A percentile compares a stretch with the other conserved stretches of the same genome.
These are phyloP conservation scores for Acanthosepion lycidas DNA, from an alignment of 2,888 invertebrate species.

Conservation along the genomic window DNA sequence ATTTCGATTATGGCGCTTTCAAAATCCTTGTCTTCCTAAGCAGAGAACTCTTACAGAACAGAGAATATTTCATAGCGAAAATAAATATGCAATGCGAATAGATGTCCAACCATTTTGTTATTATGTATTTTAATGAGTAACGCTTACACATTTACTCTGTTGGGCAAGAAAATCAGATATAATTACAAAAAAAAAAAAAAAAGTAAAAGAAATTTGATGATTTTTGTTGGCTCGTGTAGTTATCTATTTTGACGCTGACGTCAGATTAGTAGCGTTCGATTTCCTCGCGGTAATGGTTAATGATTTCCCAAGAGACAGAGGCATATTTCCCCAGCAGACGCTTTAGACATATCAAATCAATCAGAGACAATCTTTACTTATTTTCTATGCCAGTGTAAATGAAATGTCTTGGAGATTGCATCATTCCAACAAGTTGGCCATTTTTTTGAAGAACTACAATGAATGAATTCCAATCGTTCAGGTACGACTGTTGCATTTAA, in stretches of 20 bases:
- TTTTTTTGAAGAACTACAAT: background rate
- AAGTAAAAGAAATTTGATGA: background rate
- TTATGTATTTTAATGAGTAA: background rate
- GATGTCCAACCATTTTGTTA: background rate
- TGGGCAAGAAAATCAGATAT: background rate
- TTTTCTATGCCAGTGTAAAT: background rate
- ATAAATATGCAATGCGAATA: no score
- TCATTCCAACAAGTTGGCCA: background rate
- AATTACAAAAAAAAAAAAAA: background rate
- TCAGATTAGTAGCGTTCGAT: background rate
- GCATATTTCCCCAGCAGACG: background rate
- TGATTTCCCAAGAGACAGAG: background rate
- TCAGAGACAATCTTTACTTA: background rate
- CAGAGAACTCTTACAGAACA: no score
- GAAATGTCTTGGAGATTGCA: slow-evolving; percentile 9
- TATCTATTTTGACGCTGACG: background rate
- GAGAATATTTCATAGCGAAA: no score
- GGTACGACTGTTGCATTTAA: background rate
- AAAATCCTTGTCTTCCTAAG: no score
- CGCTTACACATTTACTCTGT: background rate
- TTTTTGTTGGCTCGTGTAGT: background rate
- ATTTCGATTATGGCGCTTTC: no score
- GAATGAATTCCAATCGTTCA: background rate
- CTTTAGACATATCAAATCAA: slow-evolving; percentile 33
- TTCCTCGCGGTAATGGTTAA: slow-evolving; percentile 6